phyloP scores from a whole-genome alignment of 2,113 vertebrate species.

The Calypte anna region DNA sequence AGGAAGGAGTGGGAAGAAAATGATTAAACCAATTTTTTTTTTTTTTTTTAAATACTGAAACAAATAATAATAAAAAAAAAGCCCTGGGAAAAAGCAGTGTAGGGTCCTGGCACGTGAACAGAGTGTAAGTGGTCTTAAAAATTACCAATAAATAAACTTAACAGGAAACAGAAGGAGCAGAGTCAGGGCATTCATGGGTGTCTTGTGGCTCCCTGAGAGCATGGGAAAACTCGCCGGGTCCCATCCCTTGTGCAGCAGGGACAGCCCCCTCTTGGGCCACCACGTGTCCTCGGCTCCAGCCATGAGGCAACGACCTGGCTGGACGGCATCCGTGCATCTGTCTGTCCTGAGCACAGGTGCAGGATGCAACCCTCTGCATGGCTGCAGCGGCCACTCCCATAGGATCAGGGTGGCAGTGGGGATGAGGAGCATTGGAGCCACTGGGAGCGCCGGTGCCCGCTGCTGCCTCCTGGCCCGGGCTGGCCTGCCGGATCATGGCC shows the following conservation, averaged over 20 bases:
- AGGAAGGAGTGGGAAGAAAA: slow-evolving; percentile 62
- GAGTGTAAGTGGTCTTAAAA: slow-evolving; percentile 51
- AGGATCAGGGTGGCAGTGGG: neutral
- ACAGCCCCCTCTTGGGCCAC: neutral
- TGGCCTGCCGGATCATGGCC: neutral
- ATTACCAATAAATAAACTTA: slow-evolving; percentile 71
- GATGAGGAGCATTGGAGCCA: fast-evolving
- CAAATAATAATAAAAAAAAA: neutral
- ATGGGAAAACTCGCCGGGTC: slow-evolving; percentile 29
- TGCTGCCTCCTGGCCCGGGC: neutral
- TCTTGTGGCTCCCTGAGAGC: slow-evolving; percentile 5
- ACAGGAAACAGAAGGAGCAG: slow-evolving; percentile 64
- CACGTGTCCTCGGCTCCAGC: neutral
- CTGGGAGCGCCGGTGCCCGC: neutral
- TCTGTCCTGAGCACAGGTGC: neutral
- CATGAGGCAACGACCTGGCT: neutral
- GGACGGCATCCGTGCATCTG: neutral
- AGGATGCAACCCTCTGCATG: neutral
- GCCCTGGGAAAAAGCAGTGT: slow-evolving; percentile 46
- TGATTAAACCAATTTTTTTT: slow-evolving; percentile 17
- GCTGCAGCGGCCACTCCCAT: fast-evolving
- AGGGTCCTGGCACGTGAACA: slow-evolving; percentile 62
- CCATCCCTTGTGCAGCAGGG: neutral
- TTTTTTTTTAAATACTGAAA: no score
- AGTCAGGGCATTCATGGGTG: slow-evolving; percentile 34